phyloP scores from a whole-genome alignment of 2,113 vertebrate genomes.

The Meriones unguiculatus region DNA sequence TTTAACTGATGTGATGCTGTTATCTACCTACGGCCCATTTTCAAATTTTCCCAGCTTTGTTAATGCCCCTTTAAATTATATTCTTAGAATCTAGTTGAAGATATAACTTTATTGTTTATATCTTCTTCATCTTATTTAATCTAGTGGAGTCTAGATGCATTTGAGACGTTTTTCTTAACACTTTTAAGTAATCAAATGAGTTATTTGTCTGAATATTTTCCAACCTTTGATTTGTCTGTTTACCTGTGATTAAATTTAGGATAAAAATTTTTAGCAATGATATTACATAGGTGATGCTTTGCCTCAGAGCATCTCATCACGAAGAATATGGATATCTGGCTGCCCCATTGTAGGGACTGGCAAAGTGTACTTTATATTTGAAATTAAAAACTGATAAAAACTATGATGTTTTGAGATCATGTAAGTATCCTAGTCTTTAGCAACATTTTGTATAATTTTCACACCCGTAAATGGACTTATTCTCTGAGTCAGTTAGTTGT shows the following conservation, averaged over 20 bases:
- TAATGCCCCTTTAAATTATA: background rate
- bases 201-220: background rate
- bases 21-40: background rate
- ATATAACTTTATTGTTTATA: background rate
- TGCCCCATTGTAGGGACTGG: background rate
- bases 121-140: constrained; percentile 1
- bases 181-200: background rate
- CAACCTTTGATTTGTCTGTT: constrained; percentile 36
- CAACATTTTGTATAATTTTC: constrained; percentile 17
- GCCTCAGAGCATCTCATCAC: background rate
- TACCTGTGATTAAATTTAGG: constrained; percentile 1
- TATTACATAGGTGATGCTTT: background rate
- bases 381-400: constrained; percentile 21
- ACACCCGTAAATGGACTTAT: background rate
- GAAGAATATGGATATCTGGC: background rate
- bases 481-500: constrained; percentile 29
- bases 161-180: background rate
- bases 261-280: background rate
- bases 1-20: background rate
- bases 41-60: background rate
- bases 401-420: background rate
- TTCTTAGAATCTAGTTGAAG: background rate
- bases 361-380: background rate
- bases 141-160: background rate
- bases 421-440: background rate